Conservation (phyloP, 2,888 invertebrate genomes). For the Therioaphis trifolii region DNA sequence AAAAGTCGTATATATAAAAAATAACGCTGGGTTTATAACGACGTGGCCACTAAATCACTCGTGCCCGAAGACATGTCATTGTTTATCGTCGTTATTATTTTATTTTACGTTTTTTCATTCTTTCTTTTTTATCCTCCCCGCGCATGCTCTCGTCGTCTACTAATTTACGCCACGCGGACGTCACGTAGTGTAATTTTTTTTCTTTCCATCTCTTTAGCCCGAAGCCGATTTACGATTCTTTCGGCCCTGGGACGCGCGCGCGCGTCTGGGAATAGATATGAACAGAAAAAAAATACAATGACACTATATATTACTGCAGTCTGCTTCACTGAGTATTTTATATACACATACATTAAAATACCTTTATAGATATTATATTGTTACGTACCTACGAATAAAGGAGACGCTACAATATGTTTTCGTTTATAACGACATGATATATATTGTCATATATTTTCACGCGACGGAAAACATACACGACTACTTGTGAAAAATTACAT, state of each 20-base stretch:
- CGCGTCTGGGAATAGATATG: not conserved
- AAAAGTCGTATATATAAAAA: not conserved
- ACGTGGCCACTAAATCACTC: constrained; percentile 57
- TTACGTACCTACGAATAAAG: not conserved
- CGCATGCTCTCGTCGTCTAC: constrained; percentile 22
- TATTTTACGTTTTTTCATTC: constrained; percentile 42
- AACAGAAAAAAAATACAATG: constrained; percentile 1
- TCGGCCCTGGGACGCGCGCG: not conserved
- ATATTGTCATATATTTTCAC: no score
- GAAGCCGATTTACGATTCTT: constrained; percentile 46
- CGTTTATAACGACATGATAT: no score
- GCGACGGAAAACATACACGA: no score
- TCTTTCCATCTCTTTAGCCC: constrained; percentile 24
- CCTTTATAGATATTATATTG: not conserved
- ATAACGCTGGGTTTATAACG: not conserved
- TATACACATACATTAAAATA: not conserved
- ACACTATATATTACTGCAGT: not conserved
- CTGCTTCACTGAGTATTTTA: not conserved
- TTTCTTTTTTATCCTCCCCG: constrained; percentile 9
- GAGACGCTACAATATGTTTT: not conserved
- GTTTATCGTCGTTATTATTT: constrained; percentile 61
- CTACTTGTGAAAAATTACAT: no score
- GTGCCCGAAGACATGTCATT: constrained; percentile 61
- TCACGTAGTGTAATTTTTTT: constrained; percentile 58
- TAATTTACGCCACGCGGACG: constrained; percentile 55